Conservation (phyloP, 2,888 invertebrate species). For the Euplexia lucipara region DNA sequence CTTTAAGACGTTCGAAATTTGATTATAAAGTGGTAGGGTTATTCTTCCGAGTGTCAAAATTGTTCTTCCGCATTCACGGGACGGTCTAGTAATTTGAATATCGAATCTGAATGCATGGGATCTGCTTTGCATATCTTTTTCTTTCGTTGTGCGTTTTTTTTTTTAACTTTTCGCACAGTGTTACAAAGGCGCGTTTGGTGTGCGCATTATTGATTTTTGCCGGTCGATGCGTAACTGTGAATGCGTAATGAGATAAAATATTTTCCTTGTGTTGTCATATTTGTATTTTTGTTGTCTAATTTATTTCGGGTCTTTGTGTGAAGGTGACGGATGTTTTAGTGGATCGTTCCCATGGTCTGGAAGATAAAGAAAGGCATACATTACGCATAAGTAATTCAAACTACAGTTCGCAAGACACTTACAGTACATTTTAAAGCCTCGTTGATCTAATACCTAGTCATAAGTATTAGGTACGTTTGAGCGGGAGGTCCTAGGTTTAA, state of each 20-base stretch:
- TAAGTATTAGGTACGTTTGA: too few relatives aligned
- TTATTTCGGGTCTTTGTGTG: slow-evolving; percentile 74
- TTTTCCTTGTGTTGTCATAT: slow-evolving; percentile 88
- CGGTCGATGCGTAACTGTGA: slow-evolving; percentile 76
- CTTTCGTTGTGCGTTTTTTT: slow-evolving; percentile 68
- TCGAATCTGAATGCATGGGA: slow-evolving; percentile 76
- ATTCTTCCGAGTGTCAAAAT: slow-evolving; percentile 90
- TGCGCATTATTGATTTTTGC: slow-evolving; percentile 71
- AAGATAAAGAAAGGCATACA: slow-evolving; percentile 36
- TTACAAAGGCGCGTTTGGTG: slow-evolving; percentile 76
- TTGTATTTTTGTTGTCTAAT: slow-evolving; percentile 82
- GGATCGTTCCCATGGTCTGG: slow-evolving; percentile 61
- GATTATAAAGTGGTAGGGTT: slow-evolving; percentile 85
- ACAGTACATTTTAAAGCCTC: too few relatives aligned
- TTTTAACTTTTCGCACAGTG: slow-evolving; percentile 82
- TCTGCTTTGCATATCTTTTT: slow-evolving; percentile 86
- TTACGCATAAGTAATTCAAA: slow-evolving; percentile 32
- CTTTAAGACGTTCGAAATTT: slow-evolving; percentile 83
- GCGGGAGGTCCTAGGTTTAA: too few relatives aligned
- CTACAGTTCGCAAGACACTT: too few relatives aligned
- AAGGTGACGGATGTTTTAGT: slow-evolving; percentile 73
- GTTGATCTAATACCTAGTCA: too few relatives aligned
- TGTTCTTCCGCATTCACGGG: slow-evolving; percentile 87
- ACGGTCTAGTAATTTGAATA: slow-evolving; percentile 87
- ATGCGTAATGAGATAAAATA: slow-evolving; percentile 89